Conservation (phyloP, 1,140 invertebrate species). For the Gonatopus flavifemur region DNA sequence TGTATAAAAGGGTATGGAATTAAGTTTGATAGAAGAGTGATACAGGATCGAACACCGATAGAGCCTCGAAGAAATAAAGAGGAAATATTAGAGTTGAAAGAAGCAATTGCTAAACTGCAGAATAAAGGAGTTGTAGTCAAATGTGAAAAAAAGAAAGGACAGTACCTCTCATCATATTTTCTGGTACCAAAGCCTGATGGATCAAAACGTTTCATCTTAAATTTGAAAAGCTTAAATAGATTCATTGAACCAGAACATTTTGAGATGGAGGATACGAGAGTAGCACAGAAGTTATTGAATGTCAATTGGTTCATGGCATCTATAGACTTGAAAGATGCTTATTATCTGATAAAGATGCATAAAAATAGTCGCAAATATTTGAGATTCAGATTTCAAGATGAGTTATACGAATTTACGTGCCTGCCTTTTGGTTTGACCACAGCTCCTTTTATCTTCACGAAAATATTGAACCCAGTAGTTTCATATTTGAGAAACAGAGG, state of each 20-base stretch:
- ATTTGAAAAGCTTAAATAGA: conserved; percentile 28
- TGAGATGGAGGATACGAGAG: conserved; percentile 28
- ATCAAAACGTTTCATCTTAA: conserved; percentile 26
- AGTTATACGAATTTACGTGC: conserved; percentile 26
- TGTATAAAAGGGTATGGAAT: neutral
- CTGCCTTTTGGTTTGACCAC: conserved; percentile 24
- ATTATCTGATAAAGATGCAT: conserved; percentile 8
- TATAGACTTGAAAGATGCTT: conserved; percentile 3
- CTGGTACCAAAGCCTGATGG: conserved; percentile 23
- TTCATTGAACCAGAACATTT: conserved; percentile 28
- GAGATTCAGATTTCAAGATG: conserved; percentile 19
- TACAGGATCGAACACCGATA: neutral
- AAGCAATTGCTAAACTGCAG: neutral
- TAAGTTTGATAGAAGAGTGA: neutral
- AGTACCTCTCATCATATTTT: conserved; percentile 17
- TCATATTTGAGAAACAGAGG: neutral
- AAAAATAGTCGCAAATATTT: conserved; percentile 18
- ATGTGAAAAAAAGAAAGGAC: neutral
- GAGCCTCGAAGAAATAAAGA: neutral
- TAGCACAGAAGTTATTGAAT: conserved; percentile 1
- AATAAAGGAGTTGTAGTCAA: neutral
- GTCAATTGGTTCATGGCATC: conserved; percentile 20
- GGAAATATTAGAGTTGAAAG: neutral
- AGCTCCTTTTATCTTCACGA: conserved; percentile 25
- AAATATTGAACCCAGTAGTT: conserved; percentile 9